These are phyloP conservation scores for Phymastichus coffea DNA, from an alignment of 1,140 invertebrate species.

Conservation along the genomic window DNA sequence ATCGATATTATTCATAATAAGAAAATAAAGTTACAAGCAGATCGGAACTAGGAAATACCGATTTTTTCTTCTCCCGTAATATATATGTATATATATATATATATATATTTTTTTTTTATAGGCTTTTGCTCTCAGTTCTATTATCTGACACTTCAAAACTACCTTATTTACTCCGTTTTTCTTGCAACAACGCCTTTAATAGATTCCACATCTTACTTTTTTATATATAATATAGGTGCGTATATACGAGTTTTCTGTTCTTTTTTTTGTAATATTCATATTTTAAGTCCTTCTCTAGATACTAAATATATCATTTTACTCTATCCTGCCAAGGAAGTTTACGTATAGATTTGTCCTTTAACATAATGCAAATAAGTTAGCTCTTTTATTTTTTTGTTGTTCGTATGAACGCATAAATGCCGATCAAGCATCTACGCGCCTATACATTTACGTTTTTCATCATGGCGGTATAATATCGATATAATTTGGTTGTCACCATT, in stretches of 20 bases:
- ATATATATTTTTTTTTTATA: not conserved
- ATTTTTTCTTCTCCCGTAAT: constrained; percentile 16
- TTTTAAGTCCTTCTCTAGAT: constrained; percentile 7
- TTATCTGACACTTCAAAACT: not conserved
- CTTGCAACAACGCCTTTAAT: not conserved
- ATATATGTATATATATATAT: constrained; percentile 3
- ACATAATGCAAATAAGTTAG: not conserved
- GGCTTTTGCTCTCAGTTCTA: not conserved
- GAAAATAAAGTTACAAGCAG: constrained; percentile 23
- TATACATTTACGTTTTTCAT: no score
- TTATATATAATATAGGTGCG: not conserved
- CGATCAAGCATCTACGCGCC: not conserved
- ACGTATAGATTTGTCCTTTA: constrained; percentile 1
- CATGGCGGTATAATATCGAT: not conserved
- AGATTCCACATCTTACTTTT: not conserved
- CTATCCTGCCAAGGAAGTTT: constrained; percentile 8
- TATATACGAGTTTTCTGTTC: no score
- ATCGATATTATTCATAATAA: constrained; percentile 22
- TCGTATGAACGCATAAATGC: not conserved
- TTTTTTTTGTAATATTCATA: constrained; percentile 4
- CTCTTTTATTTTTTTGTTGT: not conserved
- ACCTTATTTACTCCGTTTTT: constrained; percentile 1
- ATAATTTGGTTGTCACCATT: not conserved
- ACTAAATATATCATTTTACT: constrained; percentile 2
- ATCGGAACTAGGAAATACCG: constrained; percentile 18